phyloP scores from a whole-genome alignment of 1,140 invertebrate genomes.

The Mamestra configurata region DNA sequence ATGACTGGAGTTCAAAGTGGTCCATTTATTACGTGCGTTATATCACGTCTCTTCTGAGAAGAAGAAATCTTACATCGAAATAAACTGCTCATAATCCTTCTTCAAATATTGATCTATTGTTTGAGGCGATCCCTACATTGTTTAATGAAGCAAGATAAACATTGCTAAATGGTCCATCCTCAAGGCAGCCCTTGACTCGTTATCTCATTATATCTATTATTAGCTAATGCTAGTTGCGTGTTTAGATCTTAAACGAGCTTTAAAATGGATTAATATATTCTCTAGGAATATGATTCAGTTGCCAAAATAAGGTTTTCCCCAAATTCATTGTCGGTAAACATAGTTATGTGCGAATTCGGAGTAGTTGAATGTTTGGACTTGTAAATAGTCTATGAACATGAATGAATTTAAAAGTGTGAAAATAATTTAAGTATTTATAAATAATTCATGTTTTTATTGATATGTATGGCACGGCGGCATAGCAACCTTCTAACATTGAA shows the following conservation, averaged over 20 bases:
- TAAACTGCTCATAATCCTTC: too few relatives aligned
- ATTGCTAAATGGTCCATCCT: conserved; percentile 1
- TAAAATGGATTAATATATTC: neutral
- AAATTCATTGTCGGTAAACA: neutral
- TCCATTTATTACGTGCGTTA: too few relatives aligned
- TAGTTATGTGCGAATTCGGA: neutral
- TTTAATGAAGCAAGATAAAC: conserved; percentile 25
- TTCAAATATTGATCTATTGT: neutral
- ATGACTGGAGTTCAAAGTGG: too few relatives aligned
- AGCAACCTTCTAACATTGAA: neutral
- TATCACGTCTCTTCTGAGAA: too few relatives aligned
- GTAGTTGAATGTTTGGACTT: neutral
- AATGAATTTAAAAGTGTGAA: neutral
- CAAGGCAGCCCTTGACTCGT: conserved; percentile 19
- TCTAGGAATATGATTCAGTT: neutral
- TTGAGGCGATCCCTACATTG: neutral
- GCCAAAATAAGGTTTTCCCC: neutral
- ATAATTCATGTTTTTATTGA: neutral
- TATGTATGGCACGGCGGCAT: neutral
- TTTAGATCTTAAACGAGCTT: neutral
- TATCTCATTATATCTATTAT: conserved; percentile 18
- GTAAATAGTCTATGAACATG: neutral
- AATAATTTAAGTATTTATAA: conserved; percentile 2
- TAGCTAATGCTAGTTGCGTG: neutral
- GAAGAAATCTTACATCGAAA: too few relatives aligned